Evolutionary conservation across 1,140 invertebrate species (phyloP), one percentile per base, ranked within the genome.

Genomic region (Triops cancriformis): DNA sequence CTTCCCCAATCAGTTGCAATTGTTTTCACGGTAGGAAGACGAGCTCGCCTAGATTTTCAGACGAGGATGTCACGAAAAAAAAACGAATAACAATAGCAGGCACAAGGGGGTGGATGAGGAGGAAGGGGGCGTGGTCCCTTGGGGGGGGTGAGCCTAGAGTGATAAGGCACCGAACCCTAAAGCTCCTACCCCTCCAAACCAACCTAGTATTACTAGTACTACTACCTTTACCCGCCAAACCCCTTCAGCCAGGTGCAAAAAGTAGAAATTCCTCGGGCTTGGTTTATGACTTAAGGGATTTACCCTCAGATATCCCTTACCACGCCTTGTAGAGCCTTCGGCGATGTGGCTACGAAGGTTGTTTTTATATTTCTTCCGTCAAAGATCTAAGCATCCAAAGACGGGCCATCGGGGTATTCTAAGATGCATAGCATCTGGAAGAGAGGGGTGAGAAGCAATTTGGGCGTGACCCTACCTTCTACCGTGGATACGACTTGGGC

Each of bases 211-310:
- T 64, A n/a, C 23, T 12, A 6, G 23, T 64, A 64, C 18, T n/a
- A n/a, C 18, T 64, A 64, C 23, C 14, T 64, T n/a, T 64, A 64
- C 51, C 14, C 51, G 6, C 51, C 23, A 5, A 45, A 45, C 51
- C 51, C 51, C 51, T 64, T 64, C 51, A 64, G 51, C 3, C 51
- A 64, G 51, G 51, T 64, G 51, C n/a, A 64, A 64, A 64, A 37
- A 64, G 18, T 14, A 64, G 6, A 64, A 64, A 64, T 23, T 23
- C 14, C 51, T 0, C 14, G 23, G 51, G 14, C 51, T 64, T 18
- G 23, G 51, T 64, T 64, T 64, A 64, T 64, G 51, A 64, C 31
- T 37, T 37, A 37, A 37, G 31, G 31, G 31, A 37, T 37, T 37
- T 7, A 37, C 51, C 51, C n/a, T 64, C 3, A 23, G n/a, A 23